A percentile compares a stretch with the other conserved stretches of the same genome.
Conservation (phyloP, 92 coral and sea anemone species). For the Epizoanthus ramosus region DNA sequence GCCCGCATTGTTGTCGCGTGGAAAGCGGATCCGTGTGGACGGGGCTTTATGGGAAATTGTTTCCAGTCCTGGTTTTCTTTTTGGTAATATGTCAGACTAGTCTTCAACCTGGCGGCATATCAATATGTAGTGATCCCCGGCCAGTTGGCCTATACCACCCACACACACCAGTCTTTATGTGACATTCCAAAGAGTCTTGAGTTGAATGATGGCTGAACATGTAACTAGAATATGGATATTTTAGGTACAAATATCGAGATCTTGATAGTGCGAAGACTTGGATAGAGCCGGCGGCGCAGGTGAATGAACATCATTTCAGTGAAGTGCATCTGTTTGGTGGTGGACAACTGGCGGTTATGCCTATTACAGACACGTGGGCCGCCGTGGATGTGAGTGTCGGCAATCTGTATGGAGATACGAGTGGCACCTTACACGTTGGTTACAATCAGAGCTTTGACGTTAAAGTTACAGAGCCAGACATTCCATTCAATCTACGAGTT, state of each 20-base stretch:
- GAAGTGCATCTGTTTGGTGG: slow-evolving; percentile 65
- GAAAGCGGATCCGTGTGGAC: too few species aligned
- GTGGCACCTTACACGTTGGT: slow-evolving; percentile 70
- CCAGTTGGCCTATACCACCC: background rate
- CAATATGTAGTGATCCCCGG: too few species aligned
- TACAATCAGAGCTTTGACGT: slow-evolving; percentile 56
- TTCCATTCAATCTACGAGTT: slow-evolving; percentile 68
- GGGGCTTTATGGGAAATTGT: too few species aligned
- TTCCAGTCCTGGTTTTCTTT: too few species aligned
- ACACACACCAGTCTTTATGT: background rate
- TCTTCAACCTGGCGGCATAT: too few species aligned
- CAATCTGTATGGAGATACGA: slow-evolving; percentile 65
- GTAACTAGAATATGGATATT: background rate
- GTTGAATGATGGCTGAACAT: background rate
- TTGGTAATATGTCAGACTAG: too few species aligned
- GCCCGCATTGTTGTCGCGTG: too few species aligned
- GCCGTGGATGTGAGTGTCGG: slow-evolving; percentile 50
- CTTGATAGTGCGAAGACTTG: slow-evolving; percentile 71
- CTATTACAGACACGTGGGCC: slow-evolving; percentile 27
- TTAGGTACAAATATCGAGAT: slow-evolving; percentile 57
- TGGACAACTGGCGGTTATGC: slow-evolving; percentile 66
- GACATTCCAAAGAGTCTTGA: background rate
- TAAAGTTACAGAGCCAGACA: slow-evolving; percentile 69
- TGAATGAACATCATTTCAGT: slow-evolving; percentile 50
- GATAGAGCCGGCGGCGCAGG: slow-evolving; percentile 60